Evolutionary conservation across 2,797 vertebrate species (phyloP).

Genomic region (Manis crassicaudata): DNA sequence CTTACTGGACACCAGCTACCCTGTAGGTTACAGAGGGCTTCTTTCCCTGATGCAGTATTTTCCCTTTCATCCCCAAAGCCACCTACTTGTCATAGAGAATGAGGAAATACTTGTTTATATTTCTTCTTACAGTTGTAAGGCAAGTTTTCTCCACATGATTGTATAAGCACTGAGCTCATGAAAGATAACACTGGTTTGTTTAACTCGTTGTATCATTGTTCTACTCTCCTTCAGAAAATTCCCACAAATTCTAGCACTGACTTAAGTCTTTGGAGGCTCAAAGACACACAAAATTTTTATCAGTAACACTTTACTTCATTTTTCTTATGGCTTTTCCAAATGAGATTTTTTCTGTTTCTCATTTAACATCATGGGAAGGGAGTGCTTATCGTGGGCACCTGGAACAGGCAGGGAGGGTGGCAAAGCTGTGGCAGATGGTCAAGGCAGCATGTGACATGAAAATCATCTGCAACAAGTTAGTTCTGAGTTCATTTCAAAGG

Average conservation of each 20-base stretch:
- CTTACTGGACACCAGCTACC: not conserved
- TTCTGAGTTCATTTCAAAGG: not conserved
- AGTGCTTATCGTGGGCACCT: not conserved
- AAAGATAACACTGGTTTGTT: not conserved
- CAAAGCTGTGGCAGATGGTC: not conserved
- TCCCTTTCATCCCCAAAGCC: not conserved
- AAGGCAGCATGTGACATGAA: not conserved
- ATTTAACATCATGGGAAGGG: not conserved
- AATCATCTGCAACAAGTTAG: not conserved
- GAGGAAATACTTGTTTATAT: not conserved
- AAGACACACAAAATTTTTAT: not conserved
- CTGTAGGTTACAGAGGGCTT: not conserved
- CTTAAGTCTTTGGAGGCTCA: not conserved
- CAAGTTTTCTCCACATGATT: not conserved
- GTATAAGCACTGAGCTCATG: not conserved
- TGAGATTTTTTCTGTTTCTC: not conserved
- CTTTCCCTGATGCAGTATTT: not conserved
- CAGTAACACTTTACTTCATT: not conserved
- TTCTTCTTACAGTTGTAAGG: not conserved
- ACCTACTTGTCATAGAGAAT: not conserved
- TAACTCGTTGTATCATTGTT: not conserved
- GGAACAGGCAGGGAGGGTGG: rapidly evolving
- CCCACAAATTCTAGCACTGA: not conserved
- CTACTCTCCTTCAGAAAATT: not conserved
- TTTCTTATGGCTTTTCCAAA: not conserved